phyloP scores from a whole-genome alignment of 2,113 vertebrate species.

The Hemiscyllium ocellatum region DNA sequence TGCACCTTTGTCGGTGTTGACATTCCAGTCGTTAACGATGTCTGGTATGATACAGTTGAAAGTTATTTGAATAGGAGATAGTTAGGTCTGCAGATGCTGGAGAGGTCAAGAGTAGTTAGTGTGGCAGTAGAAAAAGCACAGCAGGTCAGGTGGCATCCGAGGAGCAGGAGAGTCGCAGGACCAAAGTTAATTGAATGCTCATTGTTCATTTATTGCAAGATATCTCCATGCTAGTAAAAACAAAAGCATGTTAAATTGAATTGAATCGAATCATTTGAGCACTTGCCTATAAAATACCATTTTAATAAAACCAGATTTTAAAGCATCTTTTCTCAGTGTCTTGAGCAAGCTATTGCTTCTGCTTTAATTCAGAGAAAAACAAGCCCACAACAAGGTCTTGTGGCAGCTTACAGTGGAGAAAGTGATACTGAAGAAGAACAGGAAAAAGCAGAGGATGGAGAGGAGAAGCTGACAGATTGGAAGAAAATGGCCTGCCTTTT shows the following conservation, averaged over 20 bases:
- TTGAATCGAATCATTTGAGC: neutral
- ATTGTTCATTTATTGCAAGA: neutral
- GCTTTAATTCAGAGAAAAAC: constrained; percentile 30
- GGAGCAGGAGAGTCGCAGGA: no score
- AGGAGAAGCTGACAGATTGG: constrained; percentile 91
- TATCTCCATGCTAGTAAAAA: neutral
- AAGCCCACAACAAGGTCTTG: constrained; percentile 70
- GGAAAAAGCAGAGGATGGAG: constrained; percentile 66
- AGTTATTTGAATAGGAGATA: neutral
- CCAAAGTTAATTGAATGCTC: neutral
- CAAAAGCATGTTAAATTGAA: neutral
- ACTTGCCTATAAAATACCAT: neutral
- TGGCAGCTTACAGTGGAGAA: constrained; percentile 93
- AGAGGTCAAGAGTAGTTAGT: no score
- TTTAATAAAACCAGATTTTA: neutral
- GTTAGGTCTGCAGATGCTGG: no score
- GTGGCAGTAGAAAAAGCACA: no score
- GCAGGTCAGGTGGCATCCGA: no score
- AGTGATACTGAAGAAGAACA: constrained; percentile 88
- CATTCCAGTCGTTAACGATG: neutral
- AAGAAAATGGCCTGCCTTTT: constrained; percentile 90
- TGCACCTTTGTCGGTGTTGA: neutral
- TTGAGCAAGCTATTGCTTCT: neutral
- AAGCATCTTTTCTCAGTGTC: neutral
- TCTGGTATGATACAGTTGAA: neutral